Evolutionary conservation across 2,888 invertebrate genomes (phyloP).

Genomic region (Tinea pellionella): DNA sequence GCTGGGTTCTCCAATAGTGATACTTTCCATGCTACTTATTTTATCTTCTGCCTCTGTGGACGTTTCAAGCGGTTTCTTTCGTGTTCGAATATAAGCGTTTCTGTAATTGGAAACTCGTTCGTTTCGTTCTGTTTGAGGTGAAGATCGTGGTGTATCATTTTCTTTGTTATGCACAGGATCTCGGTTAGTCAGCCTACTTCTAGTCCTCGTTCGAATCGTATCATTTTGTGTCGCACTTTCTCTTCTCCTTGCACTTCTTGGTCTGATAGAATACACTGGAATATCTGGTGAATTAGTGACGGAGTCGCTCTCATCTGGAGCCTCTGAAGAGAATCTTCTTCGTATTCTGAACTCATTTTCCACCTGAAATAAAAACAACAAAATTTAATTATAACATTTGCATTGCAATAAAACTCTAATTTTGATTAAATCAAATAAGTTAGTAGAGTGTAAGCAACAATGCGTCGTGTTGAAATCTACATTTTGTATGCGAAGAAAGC

Average conservation of each 20-base stretch:
- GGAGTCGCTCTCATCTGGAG: conserved; percentile 23
- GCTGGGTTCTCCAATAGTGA: conserved; percentile 30
- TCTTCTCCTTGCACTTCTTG: conserved; percentile 38
- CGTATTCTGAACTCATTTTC: conserved; percentile 39
- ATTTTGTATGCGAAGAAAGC: conserved; percentile 14
- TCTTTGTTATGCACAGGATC: conserved; percentile 21
- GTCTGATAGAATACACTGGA: conserved; percentile 35
- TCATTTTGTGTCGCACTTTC: conserved; percentile 27
- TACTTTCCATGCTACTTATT: conserved; percentile 24
- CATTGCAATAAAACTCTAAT: not conserved
- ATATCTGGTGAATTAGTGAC: conserved; percentile 24
- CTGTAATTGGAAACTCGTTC: conserved; percentile 47
- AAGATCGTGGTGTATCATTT: conserved; percentile 23
- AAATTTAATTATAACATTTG: not conserved
- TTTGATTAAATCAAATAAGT: not conserved
- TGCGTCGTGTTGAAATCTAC: conserved; percentile 25
- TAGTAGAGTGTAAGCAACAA: conserved; percentile 19
- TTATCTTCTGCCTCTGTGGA: conserved; percentile 21
- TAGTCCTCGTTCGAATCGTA: conserved; percentile 30
- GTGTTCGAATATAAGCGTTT: conserved; percentile 44
- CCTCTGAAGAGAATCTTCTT: conserved; percentile 32
- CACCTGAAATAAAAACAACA: conserved; percentile 35
- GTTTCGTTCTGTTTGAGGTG: conserved; percentile 30
- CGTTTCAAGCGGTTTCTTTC: conserved; percentile 33
- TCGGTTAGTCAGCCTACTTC: conserved; percentile 29